Evolutionary conservation across 2,113 vertebrate species (phyloP), one percentile per base, ranked within the genome.

Genomic region (Atrichornis clamosus): DNA sequence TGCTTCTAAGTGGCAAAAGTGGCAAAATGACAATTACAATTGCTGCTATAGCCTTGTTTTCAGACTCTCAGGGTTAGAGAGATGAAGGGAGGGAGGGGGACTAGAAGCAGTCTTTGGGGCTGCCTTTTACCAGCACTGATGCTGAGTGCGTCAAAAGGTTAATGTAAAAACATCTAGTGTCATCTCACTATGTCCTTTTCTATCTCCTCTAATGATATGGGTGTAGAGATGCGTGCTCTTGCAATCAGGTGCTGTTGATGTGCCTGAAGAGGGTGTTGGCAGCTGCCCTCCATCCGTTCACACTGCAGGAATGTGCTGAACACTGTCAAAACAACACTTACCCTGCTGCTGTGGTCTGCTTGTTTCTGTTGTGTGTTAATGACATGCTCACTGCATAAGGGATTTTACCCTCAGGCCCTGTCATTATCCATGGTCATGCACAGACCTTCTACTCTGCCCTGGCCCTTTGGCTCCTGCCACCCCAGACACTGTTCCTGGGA

Each of bases 221-320:
- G 37, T 37, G 41, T 46, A 59, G 76, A 16, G n/a, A 13, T 0
- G 3, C 50, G 86, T 87, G 56, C 52, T 84, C 6, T 15, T 35
- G 59, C 47, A 62, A 59, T 93, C 82, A 73, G 92, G 76, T 78
- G 85, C 47, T 74, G 22, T 4, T 49, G 80, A 81, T 64, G 80
- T 59, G 68, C 56, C 41, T 86, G 83, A 50, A 93, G 95, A 78
- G 52, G 28, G 42, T 92, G 91, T 67, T 93, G 84, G 93, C 95
- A 95, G 89, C 80, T 84, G 68, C 56, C 55, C 84, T 81, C 62
- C 41, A 50, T 42, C 80, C 1, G 0, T 59, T 89, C 65, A 42
- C 42, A 64, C 35, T 44, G 33, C 52, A 30, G 89, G 76, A 87
- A 81, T 26, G 47, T 73, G 19, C 86, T 39, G 50, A 63, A 24